Conservation (phyloP, 2,797 vertebrate species). For the Gambelia wislizenii region DNA sequence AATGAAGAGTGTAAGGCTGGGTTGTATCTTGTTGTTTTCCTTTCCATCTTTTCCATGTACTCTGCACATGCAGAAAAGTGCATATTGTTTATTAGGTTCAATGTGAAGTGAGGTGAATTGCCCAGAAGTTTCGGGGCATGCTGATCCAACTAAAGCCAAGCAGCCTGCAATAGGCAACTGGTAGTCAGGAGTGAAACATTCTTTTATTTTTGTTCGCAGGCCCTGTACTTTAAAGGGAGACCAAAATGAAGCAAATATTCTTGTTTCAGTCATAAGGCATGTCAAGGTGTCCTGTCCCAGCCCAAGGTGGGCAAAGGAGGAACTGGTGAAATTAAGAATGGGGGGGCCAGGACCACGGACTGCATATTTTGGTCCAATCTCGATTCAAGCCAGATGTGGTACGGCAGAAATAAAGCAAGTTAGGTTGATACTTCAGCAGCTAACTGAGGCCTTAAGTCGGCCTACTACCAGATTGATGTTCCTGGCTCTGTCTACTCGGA, state of each 20-base stretch:
- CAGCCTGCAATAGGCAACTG: background rate
- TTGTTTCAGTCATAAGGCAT: background rate
- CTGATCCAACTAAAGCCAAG: background rate
- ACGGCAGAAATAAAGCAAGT: background rate
- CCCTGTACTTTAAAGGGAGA: background rate
- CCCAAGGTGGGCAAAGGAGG: background rate
- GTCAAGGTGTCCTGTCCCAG: background rate
- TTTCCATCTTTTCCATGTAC: background rate
- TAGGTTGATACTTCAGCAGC: no score
- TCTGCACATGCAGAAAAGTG: constrained; percentile 20
- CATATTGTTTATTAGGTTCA: constrained; percentile 20
- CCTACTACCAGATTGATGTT: no score
- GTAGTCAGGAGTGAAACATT: background rate
- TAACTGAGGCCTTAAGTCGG: no score
- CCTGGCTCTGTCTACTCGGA: no score
- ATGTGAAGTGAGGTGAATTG: background rate
- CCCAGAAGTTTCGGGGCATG: background rate
- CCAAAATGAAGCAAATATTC: background rate
- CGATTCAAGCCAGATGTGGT: no score
- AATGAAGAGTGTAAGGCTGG: constrained; percentile 1
- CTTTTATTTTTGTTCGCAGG: background rate
- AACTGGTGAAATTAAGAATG: background rate
- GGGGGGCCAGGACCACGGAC: background rate
- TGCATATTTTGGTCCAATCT: background rate
- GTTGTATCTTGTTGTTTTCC: background rate